These are phyloP conservation scores for Sorex araneus DNA, from an alignment of 2,113 vertebrate genomes.

Conservation along the genomic window DNA sequence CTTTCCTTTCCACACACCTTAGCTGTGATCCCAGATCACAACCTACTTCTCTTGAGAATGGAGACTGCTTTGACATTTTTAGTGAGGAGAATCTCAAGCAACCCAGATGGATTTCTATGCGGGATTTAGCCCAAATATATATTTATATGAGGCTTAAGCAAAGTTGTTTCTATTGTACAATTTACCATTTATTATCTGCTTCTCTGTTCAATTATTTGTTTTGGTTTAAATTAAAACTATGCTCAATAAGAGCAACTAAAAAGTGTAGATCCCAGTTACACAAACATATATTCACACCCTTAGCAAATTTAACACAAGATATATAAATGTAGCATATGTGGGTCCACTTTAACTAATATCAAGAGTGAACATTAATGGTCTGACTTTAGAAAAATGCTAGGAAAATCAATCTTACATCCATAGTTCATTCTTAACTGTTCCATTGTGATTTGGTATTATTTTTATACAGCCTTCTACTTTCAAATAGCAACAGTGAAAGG, in stretches of 20 bases:
- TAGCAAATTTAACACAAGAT: slow-evolving; percentile 70
- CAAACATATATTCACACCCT: slow-evolving; percentile 59
- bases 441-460: slow-evolving; percentile 49
- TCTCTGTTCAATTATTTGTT: slow-evolving; percentile 58
- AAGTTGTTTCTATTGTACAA: slow-evolving; percentile 37
- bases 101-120: slow-evolving; percentile 57
- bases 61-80: slow-evolving; percentile 64
- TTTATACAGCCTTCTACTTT: slow-evolving; percentile 39
- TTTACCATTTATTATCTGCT: slow-evolving; percentile 63
- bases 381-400: slow-evolving; percentile 75
- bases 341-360: slow-evolving; percentile 65
- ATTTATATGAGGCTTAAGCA: slow-evolving; percentile 70
- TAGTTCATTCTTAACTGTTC: slow-evolving; percentile 73
- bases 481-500: slow-evolving; percentile 44
- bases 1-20: slow-evolving; percentile 46
- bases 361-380: slow-evolving; percentile 71
- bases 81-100: slow-evolving; percentile 69
- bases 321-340: slow-evolving; percentile 18
- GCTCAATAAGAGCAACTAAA: slow-evolving; percentile 56
- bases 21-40: slow-evolving; percentile 64
- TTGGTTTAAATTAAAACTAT: slow-evolving; percentile 60
- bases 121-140: slow-evolving; percentile 62
- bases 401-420: slow-evolving; percentile 69
- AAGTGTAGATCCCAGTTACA: background rate
- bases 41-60: slow-evolving; percentile 64